phyloP scores from a whole-genome alignment of 2,113 vertebrate genomes.

The Ophthalmolycus amberensis region DNA sequence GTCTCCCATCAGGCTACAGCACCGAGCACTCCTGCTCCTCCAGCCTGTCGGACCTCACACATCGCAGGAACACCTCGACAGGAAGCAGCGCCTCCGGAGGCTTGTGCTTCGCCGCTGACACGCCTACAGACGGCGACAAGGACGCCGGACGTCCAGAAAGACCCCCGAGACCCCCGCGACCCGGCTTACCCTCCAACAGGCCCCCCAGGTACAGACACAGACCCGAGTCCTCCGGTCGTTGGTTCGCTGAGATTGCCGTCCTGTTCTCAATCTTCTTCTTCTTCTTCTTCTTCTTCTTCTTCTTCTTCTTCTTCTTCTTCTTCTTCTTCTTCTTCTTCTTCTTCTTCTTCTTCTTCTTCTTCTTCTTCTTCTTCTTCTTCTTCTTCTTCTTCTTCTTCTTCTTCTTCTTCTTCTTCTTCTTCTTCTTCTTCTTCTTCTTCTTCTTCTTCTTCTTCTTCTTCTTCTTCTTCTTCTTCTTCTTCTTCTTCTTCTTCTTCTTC shows the following conservation, averaged over 20 bases:
- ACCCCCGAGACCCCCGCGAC: slow-evolving; percentile 91
- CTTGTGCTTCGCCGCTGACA: slow-evolving; percentile 84
- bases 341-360: too few relatives aligned
- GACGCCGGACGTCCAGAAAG: slow-evolving; percentile 89
- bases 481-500: too few relatives aligned
- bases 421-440: too few relatives aligned
- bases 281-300: too few relatives aligned
- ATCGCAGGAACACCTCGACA: slow-evolving; percentile 94
- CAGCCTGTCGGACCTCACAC: slow-evolving; percentile 95
- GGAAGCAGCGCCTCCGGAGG: slow-evolving; percentile 94
- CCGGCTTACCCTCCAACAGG: slow-evolving; percentile 86
- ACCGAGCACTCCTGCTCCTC: slow-evolving; percentile 97
- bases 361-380: too few relatives aligned
- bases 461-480: too few relatives aligned
- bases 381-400: too few relatives aligned
- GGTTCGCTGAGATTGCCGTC: too few relatives aligned
- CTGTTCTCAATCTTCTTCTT: neutral
- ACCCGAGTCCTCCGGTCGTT: neutral
- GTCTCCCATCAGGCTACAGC: slow-evolving; percentile 89
- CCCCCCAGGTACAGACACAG: slow-evolving; percentile 83
- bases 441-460: too few relatives aligned
- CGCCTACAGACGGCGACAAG: slow-evolving; percentile 85
- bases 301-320: too few relatives aligned
- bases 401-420: too few relatives aligned
- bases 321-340: too few relatives aligned